Evolutionary conservation across 2,113 vertebrate species (phyloP), one percentile per base, ranked within the genome.

Genomic region (Prochilodus magdalenae): DNA sequence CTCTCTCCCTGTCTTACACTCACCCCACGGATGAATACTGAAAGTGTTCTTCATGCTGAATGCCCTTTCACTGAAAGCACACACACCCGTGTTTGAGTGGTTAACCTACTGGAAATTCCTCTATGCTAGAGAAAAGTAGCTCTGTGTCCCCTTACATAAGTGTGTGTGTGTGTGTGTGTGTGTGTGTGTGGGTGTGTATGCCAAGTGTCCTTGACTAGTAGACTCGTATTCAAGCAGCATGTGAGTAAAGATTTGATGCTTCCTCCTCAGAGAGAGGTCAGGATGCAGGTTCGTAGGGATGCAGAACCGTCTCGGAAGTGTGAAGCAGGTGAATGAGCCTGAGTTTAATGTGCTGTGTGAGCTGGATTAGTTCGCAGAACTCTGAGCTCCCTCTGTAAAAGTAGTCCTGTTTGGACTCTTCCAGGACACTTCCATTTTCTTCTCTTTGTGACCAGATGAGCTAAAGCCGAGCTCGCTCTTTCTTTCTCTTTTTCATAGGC

Each of bases 81-180:
- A 78, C 76, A 69, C 15, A 11, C 76, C 63, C 66, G 67, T 63
- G 71, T 76, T 53, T 75, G 75, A 75, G 40, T 80, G 77, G 77
- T 77, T 66, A 66, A 81, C 24, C 16, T 27, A 77, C 26, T 44
- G 78, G 73, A 81, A 84, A 81, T 62, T 72, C 66, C 5, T 40
- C 51, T 40, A 69, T 49, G 65, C 11, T 40, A n/a, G n/a, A n/a
- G 77, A 83, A 79, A 82, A 66, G 77, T 86, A 51, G 72, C 60
- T 47, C 75, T 81, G 82, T 81, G 65, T 16, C 55, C 18, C 20
- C 60, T 77, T 83, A 76, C 73, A 77, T 70, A 76, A 76, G 30
- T 27, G 10, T 27, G 77, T 77, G 33, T 24, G 11, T 73, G 73
- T 66, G 53, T n/a, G 60, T 73, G 62, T 40, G 36, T 33, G 55